These are phyloP conservation scores for Coronaproctus castanopsis DNA, from an alignment of 2,888 invertebrate species.

Conservation along the genomic window DNA sequence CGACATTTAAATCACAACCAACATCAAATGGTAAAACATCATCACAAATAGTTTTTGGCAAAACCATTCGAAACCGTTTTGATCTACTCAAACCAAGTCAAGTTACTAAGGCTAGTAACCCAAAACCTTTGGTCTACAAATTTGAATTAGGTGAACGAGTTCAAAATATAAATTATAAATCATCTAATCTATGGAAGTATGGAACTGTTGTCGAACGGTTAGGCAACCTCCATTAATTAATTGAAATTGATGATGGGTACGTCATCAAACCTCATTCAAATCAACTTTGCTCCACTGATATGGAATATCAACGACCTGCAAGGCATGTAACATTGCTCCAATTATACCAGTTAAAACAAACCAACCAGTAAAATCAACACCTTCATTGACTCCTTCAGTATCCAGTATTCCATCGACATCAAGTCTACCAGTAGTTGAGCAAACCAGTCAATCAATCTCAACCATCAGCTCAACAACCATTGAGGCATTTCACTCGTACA, in stretches of 20 bases:
- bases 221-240: constrained; percentile 15
- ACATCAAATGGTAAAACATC: constrained; percentile 12
- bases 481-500: no score
- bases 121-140: not conserved
- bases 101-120: not conserved
- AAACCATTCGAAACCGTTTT: constrained; percentile 5
- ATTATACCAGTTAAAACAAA: not conserved
- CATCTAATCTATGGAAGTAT: constrained; percentile 15
- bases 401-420: not conserved
- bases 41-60: constrained; percentile 14
- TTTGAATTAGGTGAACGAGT: constrained; percentile 5
- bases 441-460: no score
- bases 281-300: constrained; percentile 7
- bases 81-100: not conserved
- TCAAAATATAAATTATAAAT: constrained; percentile 10
- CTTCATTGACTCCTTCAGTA: not conserved
- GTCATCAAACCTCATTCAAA: constrained; percentile 16
- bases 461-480: no score
- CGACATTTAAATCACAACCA: no score
- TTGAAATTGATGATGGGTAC: constrained; percentile 16
- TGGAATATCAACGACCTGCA: not conserved
- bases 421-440: no score
- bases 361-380: not conserved
- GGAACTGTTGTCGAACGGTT: constrained; percentile 14
- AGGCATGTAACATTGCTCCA: not conserved